A percentile compares a stretch with the other conserved stretches of the same genome.
phyloP scores from a whole-genome alignment of 2,797 vertebrate species.

The Protosalanx chinensis region DNA sequence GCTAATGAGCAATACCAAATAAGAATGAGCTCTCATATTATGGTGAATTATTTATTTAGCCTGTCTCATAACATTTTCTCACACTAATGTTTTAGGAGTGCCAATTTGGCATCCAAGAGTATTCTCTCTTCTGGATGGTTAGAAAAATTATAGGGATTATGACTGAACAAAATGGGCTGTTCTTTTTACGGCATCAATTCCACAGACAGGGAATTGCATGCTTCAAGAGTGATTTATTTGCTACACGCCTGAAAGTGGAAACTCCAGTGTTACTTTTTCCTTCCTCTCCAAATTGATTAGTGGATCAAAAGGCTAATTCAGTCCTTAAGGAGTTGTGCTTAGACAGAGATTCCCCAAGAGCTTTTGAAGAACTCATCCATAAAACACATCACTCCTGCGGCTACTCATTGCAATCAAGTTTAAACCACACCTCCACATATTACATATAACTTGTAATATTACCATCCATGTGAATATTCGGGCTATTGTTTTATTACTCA shows the following conservation, averaged over 20 bases:
- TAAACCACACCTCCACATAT: constrained; percentile 28
- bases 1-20: constrained; percentile 35
- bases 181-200: constrained; percentile 41
- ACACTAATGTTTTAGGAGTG: not conserved
- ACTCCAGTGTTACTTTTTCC: constrained; percentile 36
- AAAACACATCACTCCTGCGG: constrained; percentile 62
- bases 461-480: not conserved
- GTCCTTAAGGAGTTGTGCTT: constrained; percentile 57
- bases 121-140: not conserved
- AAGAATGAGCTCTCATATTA: constrained; percentile 23
- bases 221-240: constrained; percentile 67
- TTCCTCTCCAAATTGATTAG: constrained; percentile 65
- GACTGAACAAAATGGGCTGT: constrained; percentile 31
- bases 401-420: constrained; percentile 42
- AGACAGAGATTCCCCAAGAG: constrained; percentile 61
- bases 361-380: constrained; percentile 63
- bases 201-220: constrained; percentile 47
- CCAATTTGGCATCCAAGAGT: not conserved
- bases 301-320: constrained; percentile 69
- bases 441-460: not conserved
- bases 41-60: constrained; percentile 3
- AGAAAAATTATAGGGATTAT: constrained; percentile 19
- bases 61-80: not conserved
- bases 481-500: constrained; percentile 15
- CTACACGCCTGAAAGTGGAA: constrained; percentile 45